These are phyloP conservation scores for Melitaea athalia DNA, from an alignment of 2,888 invertebrate species.

Conservation along the genomic window DNA sequence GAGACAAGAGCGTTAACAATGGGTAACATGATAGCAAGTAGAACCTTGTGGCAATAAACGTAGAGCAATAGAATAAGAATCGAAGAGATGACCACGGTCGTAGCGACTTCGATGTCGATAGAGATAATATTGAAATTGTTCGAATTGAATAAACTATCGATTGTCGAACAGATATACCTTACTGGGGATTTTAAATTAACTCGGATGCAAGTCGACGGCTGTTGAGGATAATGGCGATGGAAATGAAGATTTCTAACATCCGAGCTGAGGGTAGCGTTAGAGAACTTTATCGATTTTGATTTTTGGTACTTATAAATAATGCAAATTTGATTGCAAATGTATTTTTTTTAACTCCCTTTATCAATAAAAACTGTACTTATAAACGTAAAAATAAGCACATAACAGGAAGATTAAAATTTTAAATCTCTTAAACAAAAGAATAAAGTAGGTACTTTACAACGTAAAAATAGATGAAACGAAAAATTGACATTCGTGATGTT, in stretches of 20 bases:
- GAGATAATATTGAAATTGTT: conserved; percentile 68
- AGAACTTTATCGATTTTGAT: not conserved
- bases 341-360: not conserved
- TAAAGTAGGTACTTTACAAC: too few relatives aligned
- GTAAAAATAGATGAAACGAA: too few relatives aligned
- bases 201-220: conserved; percentile 25
- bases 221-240: conserved; percentile 37
- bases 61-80: conserved; percentile 59
- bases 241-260: conserved; percentile 24
- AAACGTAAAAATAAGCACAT: too few relatives aligned
- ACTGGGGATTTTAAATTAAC: conserved; percentile 58
- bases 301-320: not conserved
- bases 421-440: too few relatives aligned
- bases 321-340: not conserved
- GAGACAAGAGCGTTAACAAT: conserved; percentile 54
- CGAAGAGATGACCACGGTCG: conserved; percentile 59
- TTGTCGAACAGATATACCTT: conserved; percentile 51
- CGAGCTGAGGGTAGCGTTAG: not conserved
- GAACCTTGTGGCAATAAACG: conserved; percentile 57
- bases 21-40: conserved; percentile 54
- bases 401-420: too few relatives aligned
- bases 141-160: conserved; percentile 61
- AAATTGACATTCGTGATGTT: too few relatives aligned
- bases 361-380: not conserved
- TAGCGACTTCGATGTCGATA: conserved; percentile 61